Conservation (phyloP, 2,113 vertebrate genomes). For the Tragelaphus imberbis region DNA sequence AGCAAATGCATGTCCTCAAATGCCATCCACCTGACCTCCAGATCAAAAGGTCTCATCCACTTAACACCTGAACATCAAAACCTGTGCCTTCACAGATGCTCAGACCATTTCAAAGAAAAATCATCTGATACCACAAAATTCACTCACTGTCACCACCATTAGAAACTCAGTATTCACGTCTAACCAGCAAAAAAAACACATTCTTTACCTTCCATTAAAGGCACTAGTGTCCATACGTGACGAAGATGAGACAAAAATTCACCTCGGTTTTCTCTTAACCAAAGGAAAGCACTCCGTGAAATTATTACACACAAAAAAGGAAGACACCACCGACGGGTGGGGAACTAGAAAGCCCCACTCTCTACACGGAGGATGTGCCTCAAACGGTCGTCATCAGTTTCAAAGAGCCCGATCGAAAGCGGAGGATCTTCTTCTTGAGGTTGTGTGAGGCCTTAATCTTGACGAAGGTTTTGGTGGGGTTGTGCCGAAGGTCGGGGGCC, state of each 20-base stretch:
- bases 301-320: conserved; percentile 66
- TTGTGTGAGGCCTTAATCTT: conserved; percentile 97
- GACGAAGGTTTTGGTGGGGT: conserved; percentile 86
- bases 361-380: conserved; percentile 54
- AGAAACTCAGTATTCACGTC: conserved; percentile 64
- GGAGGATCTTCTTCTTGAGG: conserved; percentile 96
- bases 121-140: conserved; percentile 49
- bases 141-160: conserved; percentile 69
- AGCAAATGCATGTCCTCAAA: neutral
- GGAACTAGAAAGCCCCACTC: conserved; percentile 19
- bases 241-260: conserved; percentile 74
- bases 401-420: conserved; percentile 92
- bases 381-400: conserved; percentile 97
- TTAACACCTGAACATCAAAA: neutral
- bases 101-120: conserved; percentile 13
- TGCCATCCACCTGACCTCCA: conserved; percentile 28
- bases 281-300: conserved; percentile 59
- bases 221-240: conserved; percentile 77
- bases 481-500: conserved; percentile 77
- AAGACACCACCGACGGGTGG: conserved; percentile 48
- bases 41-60: neutral
- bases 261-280: conserved; percentile 67
- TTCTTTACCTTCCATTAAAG: conserved; percentile 78
- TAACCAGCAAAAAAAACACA: conserved; percentile 45
- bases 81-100: neutral